phyloP scores from a whole-genome alignment of 2,888 invertebrate species.

The Metacarcinus magister region DNA sequence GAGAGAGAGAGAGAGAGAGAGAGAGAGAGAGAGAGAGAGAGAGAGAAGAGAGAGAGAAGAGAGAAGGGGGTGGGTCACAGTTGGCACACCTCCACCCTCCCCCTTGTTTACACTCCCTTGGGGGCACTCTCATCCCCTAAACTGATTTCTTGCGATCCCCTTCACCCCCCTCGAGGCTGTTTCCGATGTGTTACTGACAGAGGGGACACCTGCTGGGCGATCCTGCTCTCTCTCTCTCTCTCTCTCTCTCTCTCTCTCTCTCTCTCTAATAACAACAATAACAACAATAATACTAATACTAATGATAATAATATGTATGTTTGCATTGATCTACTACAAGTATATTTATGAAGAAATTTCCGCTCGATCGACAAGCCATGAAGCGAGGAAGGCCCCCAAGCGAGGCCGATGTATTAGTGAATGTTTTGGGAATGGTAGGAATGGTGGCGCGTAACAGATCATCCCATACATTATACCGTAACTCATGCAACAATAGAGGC shows the following conservation, averaged over 20 bases:
- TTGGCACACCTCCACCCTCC: background rate
- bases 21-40: background rate
- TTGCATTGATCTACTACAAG: no score
- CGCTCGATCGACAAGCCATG: no score
- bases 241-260: constrained; percentile 26
- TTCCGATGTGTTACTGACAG: background rate
- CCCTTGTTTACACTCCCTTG: background rate
- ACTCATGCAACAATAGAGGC: no score
- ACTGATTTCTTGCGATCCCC: constrained; percentile 6
- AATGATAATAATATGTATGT: no score
- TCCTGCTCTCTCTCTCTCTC: background rate
- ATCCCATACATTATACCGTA: no score
- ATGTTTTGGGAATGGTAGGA: no score
- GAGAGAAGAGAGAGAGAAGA: background rate
- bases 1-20: constrained; percentile 43
- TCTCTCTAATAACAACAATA: background rate
- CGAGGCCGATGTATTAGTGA: no score
- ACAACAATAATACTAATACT: no score
- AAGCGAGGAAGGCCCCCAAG: no score
- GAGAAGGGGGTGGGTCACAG: background rate
- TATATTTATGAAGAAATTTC: no score
- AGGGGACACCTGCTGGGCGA: background rate
- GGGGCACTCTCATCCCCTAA: background rate
- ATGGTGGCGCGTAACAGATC: no score
- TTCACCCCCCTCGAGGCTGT: background rate